Percentiles rank a stretch among this genome's conserved stretches.
Evolutionary conservation across 2,888 invertebrate genomes (phyloP).

Genomic region (Pemphredon lugubris): DNA sequence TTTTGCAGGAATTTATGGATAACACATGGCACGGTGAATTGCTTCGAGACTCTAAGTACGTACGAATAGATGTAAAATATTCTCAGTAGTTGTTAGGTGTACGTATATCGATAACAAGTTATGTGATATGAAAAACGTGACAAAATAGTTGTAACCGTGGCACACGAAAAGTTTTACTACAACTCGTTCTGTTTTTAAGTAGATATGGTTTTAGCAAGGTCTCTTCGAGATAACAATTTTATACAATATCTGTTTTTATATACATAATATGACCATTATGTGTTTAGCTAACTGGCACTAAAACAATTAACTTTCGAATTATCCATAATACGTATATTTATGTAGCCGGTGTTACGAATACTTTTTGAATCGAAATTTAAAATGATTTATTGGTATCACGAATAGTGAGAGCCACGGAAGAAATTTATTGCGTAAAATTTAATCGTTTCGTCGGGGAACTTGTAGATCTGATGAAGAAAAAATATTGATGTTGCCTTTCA

Average conservation of each 20-base stretch:
- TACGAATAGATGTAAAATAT: constrained; percentile 29
- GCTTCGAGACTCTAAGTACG: constrained; percentile 18
- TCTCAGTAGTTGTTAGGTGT: constrained; percentile 28
- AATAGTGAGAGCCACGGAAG: constrained; percentile 14
- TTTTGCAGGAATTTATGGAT: not conserved
- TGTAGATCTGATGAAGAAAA: constrained; percentile 38
- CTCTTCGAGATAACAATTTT: constrained; percentile 33
- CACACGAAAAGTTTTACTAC: constrained; percentile 23
- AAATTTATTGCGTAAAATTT: constrained; percentile 47
- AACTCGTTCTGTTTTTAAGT: constrained; percentile 26
- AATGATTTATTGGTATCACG: constrained; percentile 31
- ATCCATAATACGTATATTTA: constrained; percentile 31
- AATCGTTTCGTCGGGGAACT: constrained; percentile 37
- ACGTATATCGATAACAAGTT: constrained; percentile 21
- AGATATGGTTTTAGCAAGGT: constrained; percentile 26
- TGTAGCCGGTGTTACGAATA: constrained; percentile 33
- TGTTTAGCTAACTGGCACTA: constrained; percentile 32
- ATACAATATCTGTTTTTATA: constrained; percentile 51
- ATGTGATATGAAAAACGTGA: constrained; percentile 33
- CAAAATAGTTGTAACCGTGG: constrained; percentile 31
- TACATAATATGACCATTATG: constrained; percentile 33
- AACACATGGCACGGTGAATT: not conserved
- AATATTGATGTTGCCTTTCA: constrained; percentile 37
- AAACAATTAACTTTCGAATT: constrained; percentile 6
- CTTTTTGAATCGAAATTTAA: constrained; percentile 31